These are phyloP conservation scores for Mungos mungo DNA, from an alignment of 2,113 vertebrate genomes.

Conservation along the genomic window DNA sequence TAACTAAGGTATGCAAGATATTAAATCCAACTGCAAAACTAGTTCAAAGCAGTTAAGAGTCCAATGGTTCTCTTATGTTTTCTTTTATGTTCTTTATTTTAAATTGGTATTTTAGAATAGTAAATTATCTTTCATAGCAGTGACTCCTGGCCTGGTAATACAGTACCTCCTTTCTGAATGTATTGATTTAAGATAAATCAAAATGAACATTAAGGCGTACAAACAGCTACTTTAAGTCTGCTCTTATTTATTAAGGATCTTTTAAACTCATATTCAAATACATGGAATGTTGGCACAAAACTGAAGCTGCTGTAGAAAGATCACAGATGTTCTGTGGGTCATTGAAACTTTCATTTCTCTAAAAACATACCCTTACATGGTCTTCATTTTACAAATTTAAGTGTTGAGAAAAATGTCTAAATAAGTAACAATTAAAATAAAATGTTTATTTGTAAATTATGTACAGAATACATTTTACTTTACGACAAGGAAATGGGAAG, in stretches of 20 bases:
- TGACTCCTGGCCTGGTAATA: conserved; percentile 74
- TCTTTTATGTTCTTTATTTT: conserved; percentile 73
- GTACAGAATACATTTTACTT: conserved; percentile 86
- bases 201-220: conserved; percentile 85
- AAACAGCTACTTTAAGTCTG: conserved; percentile 84
- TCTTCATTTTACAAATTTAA: conserved; percentile 85
- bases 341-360: conserved; percentile 81
- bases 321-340: conserved; percentile 80
- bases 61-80: conserved; percentile 57
- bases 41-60: conserved; percentile 66
- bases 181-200: conserved; percentile 77
- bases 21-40: conserved; percentile 59
- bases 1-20: conserved; percentile 61
- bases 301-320: conserved; percentile 86
- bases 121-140: conserved; percentile 75
- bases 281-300: conserved; percentile 90
- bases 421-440: conserved; percentile 90
- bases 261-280: conserved; percentile 85
- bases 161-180: conserved; percentile 79
- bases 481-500: conserved; percentile 73
- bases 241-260: conserved; percentile 85
- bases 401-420: conserved; percentile 86
- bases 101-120: conserved; percentile 72
- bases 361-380: conserved; percentile 85
- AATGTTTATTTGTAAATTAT: conserved; percentile 89